These are phyloP conservation scores for Drosophila greeni DNA, from an alignment of 2,888 invertebrate genomes.

Conservation along the genomic window DNA sequence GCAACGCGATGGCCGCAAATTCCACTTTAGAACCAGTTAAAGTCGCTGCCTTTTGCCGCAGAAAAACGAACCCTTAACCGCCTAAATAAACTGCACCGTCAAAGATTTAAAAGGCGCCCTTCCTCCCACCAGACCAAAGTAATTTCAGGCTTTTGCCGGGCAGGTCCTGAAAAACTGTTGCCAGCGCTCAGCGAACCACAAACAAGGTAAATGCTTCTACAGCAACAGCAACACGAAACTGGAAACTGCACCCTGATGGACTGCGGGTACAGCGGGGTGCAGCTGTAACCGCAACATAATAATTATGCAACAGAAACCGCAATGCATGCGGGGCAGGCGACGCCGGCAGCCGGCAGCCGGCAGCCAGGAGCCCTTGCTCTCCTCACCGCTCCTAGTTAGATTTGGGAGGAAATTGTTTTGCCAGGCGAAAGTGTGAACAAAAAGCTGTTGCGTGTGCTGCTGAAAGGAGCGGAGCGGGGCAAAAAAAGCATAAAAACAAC, in stretches of 20 bases:
- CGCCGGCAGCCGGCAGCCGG: conserved; percentile 34
- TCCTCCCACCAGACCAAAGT: conserved; percentile 54
- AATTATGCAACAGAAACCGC: conserved; percentile 75
- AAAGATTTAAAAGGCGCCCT: conserved; percentile 76
- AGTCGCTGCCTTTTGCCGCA: background rate
- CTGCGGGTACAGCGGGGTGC: conserved; percentile 33
- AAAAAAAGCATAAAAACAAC: conserved; percentile 41
- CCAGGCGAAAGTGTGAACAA: conserved; percentile 76
- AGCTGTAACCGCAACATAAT: conserved; percentile 68
- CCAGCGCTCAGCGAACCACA: conserved; percentile 65
- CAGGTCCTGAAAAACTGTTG: conserved; percentile 63
- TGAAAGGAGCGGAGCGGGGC: conserved; percentile 27
- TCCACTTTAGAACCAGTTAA: conserved; percentile 33
- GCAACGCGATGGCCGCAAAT: conserved; percentile 48
- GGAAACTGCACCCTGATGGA: conserved; percentile 48
- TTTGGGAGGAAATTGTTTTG: conserved; percentile 66
- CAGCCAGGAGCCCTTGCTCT: conserved; percentile 30
- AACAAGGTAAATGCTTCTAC: conserved; percentile 71
- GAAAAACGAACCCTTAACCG: conserved; percentile 46
- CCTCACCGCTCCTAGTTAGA: conserved; percentile 37
- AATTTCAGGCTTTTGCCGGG: conserved; percentile 58
- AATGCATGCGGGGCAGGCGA: conserved; percentile 65
- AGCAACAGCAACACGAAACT: conserved; percentile 46
- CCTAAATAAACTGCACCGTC: conserved; percentile 69
- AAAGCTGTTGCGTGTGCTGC: conserved; percentile 73